Percentiles rank a stretch among this genome's conserved stretches.
phyloP scores from a whole-genome alignment of 2,797 vertebrate genomes.

The Amniataba percoides region DNA sequence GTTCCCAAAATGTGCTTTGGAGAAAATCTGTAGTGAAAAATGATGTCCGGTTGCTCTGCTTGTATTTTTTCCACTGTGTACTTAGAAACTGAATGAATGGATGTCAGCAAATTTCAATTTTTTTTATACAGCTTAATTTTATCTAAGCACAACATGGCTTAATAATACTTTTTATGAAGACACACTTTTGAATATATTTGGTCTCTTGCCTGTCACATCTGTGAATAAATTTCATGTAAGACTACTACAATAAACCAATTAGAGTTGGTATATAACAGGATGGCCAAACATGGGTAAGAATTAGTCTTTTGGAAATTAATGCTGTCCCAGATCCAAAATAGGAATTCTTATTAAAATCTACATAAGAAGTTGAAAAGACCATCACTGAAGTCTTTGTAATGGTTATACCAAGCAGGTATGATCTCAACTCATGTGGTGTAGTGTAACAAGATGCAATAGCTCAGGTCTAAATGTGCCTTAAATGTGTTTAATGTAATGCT shows the following conservation, averaged over 20 bases:
- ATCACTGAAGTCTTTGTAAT: constrained; percentile 8
- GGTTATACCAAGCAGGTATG: constrained; percentile 3
- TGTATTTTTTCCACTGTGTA: background rate
- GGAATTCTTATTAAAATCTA: constrained; percentile 21
- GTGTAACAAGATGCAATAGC: background rate
- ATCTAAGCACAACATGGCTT: background rate
- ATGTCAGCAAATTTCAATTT: too few species aligned
- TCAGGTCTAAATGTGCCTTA: constrained; percentile 12
- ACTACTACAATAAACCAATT: background rate
- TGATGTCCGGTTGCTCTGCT: constrained; percentile 13
- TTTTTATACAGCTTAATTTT: background rate
- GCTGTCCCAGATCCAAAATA: constrained; percentile 29
- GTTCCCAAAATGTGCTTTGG: constrained; percentile 10
- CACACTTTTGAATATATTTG: background rate
- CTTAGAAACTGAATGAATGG: background rate
- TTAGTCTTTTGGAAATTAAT: constrained; percentile 18
- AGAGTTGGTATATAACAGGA: background rate
- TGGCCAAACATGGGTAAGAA: background rate
- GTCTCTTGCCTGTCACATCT: background rate
- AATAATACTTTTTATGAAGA: background rate
- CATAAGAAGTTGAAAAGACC: constrained; percentile 19
- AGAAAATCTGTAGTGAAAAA: constrained; percentile 17
- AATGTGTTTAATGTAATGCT: background rate
- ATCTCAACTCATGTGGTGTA: constrained; percentile 25
- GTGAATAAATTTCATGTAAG: constrained; percentile 9